Conservation (phyloP, 2,888 invertebrate species). For the Sinhomidia bicolor region DNA sequence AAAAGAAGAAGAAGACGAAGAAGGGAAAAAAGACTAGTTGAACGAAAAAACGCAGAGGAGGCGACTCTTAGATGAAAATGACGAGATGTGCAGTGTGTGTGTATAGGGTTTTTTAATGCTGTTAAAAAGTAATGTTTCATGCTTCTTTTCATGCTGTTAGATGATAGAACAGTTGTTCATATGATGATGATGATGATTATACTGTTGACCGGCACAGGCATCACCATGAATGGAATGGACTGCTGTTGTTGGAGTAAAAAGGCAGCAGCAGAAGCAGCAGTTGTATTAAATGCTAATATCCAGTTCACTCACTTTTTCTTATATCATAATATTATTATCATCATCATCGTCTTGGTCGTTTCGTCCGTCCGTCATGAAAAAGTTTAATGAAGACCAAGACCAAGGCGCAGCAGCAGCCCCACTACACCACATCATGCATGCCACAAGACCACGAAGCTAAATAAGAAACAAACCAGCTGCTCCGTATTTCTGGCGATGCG, state of each 20-base stretch:
- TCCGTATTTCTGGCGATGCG: neutral
- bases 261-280: neutral
- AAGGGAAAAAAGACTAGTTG: neutral
- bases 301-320: constrained; percentile 56
- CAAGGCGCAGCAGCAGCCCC: neutral
- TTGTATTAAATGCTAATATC: constrained; percentile 46
- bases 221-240: neutral
- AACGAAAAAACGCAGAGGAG: neutral
- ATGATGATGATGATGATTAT: neutral
- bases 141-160: no score
- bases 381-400: neutral
- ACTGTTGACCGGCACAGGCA: neutral
- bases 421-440: neutral
- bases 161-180: no score
- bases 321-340: neutral
- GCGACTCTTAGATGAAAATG: neutral
- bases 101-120: neutral
- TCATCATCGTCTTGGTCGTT: no score
- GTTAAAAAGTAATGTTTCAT: constrained; percentile 18
- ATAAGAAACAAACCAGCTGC: constrained; percentile 48
- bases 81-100: neutral
- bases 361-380: neutral
- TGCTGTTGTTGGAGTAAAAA: neutral
- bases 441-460: neutral
- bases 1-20: neutral